Percentiles rank a stretch among this genome's conserved stretches.
These are phyloP conservation scores for Pantherophis alleghaniensis DNA, from an alignment of 2,797 vertebrate species.

Conservation along the genomic window DNA sequence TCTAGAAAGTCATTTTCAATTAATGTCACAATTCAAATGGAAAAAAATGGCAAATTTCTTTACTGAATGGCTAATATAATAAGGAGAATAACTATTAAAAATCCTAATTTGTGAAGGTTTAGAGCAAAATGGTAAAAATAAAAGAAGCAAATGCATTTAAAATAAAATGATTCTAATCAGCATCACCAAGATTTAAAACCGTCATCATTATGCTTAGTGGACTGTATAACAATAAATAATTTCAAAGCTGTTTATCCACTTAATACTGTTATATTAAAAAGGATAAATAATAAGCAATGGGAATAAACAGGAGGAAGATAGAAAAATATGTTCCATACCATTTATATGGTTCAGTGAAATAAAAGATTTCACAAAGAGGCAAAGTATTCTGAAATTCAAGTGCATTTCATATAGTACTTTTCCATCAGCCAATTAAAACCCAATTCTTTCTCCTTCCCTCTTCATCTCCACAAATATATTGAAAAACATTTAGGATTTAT, in stretches of 20 bases:
- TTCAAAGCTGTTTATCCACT: constrained; percentile 58
- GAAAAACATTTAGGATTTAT: neutral
- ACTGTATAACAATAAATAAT: constrained; percentile 51
- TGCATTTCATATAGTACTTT: neutral
- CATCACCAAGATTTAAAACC: constrained; percentile 33
- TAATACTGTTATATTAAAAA: constrained; percentile 61
- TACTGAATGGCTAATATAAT: constrained; percentile 62
- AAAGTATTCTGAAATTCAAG: neutral
- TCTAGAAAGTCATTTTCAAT: constrained; percentile 73
- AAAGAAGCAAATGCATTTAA: constrained; percentile 46
- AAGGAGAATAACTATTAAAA: constrained; percentile 46
- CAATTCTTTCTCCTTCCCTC: neutral
- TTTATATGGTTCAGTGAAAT: neutral
- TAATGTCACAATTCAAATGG: constrained; percentile 72
- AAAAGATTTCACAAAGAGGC: neutral
- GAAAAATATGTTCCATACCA: constrained; percentile 28
- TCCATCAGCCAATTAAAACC: neutral
- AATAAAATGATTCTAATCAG: constrained; percentile 39
- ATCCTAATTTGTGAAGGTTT: constrained; percentile 63
- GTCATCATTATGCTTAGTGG: constrained; percentile 54
- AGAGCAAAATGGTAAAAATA: constrained; percentile 49
- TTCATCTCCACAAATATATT: neutral
- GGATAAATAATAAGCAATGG: constrained; percentile 62
- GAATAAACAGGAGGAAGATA: constrained; percentile 48
- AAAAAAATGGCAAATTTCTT: constrained; percentile 66